These are phyloP conservation scores for Emberiza fucata DNA, from an alignment of 2,113 vertebrate genomes.

Conservation along the genomic window DNA sequence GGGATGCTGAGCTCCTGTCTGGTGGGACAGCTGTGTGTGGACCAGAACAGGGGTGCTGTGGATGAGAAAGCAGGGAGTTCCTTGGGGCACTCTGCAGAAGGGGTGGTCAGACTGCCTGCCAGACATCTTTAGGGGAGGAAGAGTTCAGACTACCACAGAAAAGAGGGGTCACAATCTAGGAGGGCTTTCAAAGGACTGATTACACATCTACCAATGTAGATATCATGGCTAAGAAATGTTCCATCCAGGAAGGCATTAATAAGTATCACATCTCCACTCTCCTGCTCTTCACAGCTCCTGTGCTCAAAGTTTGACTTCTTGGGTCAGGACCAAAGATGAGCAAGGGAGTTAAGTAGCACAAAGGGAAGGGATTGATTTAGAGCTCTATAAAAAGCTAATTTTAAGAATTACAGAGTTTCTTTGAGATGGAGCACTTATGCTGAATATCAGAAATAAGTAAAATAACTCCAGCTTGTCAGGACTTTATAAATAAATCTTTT, in stretches of 20 bases:
- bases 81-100: background rate
- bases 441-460: conserved; percentile 14
- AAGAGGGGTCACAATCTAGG: background rate
- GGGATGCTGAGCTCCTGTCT: background rate
- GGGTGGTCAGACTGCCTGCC: background rate
- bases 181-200: background rate
- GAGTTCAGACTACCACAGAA: background rate
- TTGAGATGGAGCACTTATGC: background rate
- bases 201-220: background rate
- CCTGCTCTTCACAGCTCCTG: background rate
- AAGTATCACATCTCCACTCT: background rate
- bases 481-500: conserved; percentile 5
- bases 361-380: background rate
- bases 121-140: background rate
- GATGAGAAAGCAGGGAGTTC: background rate
- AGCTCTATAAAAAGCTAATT: background rate
- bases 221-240: background rate
- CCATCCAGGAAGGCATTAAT: background rate
- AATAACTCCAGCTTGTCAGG: background rate
- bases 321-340: background rate
- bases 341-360: background rate
- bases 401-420: background rate
- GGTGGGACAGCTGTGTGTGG: background rate
- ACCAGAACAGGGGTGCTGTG: background rate
- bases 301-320: background rate